Evolutionary conservation across 2,888 invertebrate species (phyloP), one percentile per base, ranked within the genome.

Genomic region (Ormyrus pomaceus): DNA sequence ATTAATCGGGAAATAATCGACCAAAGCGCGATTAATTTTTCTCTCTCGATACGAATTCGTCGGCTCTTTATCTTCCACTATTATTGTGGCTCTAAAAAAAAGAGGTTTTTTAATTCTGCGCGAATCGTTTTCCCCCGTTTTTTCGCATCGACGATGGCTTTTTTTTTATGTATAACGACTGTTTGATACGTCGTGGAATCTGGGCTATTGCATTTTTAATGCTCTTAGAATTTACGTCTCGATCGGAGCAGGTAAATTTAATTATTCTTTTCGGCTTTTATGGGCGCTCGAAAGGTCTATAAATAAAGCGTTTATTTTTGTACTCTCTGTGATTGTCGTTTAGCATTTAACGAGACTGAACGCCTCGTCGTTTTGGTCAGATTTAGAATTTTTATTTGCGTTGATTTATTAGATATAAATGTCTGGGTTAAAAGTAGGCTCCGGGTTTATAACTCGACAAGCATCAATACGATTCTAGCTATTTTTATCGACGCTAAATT

Each of bases 11-110:
- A 73, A 64, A 55, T 73, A 56, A 73, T 50, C 70, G 70, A 10
- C 13, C 55, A 70, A 64, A 73, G 58, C 72, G 61, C 64, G 74
- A 74, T 74, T 74, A 74, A 74, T 74, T 74, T 74, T 66, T 74
- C 65, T 65, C 61, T 3, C 69, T 19, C 19, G 19, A 19, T 58
- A n/a, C 48, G 56, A 69, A 69, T 48, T 13, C 69, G 48, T 58
- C 58, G 8, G 2, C 58, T 48, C 5, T 58, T 48, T 72, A 5
- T 62, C 62, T 62, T 55, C 45, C 11, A 11, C n/a, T 50, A 50
- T 13, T 64, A 64, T 64, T 64, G 50, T 50, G 46, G 64, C 64
- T 56, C 19, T 55, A n/a, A 46, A 56, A 34, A 19, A 19, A 2
- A 19, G 19, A 19, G 19, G 50, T n/a, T 69, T 70, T 70, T 70